Evolutionary conservation across 2,797 vertebrate genomes (phyloP).

Genomic region (Spinus olivaceus): DNA sequence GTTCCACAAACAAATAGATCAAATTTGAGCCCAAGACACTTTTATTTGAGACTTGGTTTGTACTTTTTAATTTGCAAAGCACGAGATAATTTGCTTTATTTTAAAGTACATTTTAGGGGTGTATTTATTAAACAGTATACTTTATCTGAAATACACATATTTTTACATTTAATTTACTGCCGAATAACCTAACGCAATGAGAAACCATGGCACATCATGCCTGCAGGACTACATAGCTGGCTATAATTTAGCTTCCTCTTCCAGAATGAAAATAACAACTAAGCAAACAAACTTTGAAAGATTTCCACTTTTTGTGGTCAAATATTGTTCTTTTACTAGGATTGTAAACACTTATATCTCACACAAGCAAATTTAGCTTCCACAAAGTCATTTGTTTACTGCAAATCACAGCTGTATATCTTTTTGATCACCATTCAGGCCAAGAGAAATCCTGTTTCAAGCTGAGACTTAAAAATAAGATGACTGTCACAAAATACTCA

Average conservation of each 20-base stretch:
- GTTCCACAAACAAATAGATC: not conserved
- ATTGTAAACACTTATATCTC: not conserved
- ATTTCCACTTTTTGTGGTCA: not conserved
- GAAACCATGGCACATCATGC: not conserved
- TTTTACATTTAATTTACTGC: not conserved
- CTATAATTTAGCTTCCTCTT: not conserved
- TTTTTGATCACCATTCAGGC: not conserved
- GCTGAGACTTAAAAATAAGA: constrained; percentile 10
- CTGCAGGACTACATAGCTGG: not conserved
- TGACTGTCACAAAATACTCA: not conserved
- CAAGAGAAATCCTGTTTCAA: not conserved
- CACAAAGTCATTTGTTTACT: not conserved
- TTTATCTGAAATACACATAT: not conserved
- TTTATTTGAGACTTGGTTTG: not conserved
- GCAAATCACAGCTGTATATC: not conserved
- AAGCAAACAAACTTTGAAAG: not conserved
- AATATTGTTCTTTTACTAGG: not conserved
- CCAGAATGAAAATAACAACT: not conserved
- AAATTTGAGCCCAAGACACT: not conserved
- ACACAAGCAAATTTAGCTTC: not conserved
- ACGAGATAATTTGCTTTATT: not conserved
- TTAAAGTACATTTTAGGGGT: not conserved
- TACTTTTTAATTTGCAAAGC: not conserved
- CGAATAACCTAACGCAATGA: not conserved
- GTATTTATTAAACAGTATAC: not conserved